Percentiles rank a stretch among this genome's conserved stretches.
These are phyloP conservation scores for Blera fallax DNA, from an alignment of 2,888 invertebrate species.

Conservation along the genomic window DNA sequence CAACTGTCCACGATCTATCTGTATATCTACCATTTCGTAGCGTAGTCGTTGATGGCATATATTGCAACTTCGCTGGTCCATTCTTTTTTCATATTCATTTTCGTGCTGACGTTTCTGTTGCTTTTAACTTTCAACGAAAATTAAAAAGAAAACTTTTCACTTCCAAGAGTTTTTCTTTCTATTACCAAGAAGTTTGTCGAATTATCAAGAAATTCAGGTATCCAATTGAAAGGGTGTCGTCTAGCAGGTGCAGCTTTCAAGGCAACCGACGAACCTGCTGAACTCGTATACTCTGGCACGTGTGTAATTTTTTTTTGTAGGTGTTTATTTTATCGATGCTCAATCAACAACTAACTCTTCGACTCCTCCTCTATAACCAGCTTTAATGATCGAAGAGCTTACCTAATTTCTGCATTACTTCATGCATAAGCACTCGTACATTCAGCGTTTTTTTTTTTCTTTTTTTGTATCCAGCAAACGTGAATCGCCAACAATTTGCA, in stretches of 20 bases:
- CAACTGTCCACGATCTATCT: too few species aligned
- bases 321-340: too few species aligned
- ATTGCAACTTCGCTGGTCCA: too few species aligned
- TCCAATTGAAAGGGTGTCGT: not conserved
- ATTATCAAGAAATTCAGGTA: not conserved
- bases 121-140: too few species aligned
- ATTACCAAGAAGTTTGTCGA: not conserved
- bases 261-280: not conserved
- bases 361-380: not conserved
- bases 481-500: conserved; percentile 6
- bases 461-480: not conserved
- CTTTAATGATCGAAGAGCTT: conserved; percentile 1
- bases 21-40: too few species aligned
- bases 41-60: too few species aligned
- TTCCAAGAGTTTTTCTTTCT: too few species aligned
- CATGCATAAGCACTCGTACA: conserved; percentile 9
- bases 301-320: not conserved
- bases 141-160: too few species aligned
- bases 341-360: not conserved
- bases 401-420: conserved; percentile 40
- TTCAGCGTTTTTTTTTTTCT: not conserved
- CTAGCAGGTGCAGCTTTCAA: not conserved
- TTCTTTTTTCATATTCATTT: too few species aligned
- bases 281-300: not conserved
- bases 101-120: too few species aligned